Conservation (phyloP, 2,797 vertebrate species). For the Iguana delicatissima region DNA sequence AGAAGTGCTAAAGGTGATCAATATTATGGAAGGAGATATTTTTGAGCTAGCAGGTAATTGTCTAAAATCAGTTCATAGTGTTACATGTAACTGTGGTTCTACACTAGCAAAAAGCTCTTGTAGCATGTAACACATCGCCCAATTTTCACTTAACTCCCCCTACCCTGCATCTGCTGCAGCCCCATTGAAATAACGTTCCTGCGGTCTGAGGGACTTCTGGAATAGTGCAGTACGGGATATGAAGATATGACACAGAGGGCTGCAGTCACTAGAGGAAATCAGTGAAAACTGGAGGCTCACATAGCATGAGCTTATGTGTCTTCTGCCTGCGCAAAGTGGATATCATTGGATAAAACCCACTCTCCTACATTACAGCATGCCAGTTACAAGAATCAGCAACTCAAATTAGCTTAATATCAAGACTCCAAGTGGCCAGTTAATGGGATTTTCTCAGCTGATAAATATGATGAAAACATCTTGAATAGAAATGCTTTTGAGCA, state of each 20-base stretch:
- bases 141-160: not conserved
- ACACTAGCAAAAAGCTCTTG: not conserved
- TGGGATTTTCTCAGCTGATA: not conserved
- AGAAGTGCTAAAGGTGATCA: no score
- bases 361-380: not conserved
- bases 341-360: not conserved
- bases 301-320: not conserved
- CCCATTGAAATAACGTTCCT: not conserved
- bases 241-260: not conserved
- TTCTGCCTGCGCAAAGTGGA: not conserved
- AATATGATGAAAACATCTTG: not conserved
- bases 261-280: not conserved
- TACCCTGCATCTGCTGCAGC: not conserved
- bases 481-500: not conserved
- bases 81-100: not conserved
- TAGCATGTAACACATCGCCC: not conserved
- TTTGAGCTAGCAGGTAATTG: no score
- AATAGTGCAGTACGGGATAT: no score
- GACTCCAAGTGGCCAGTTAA: not conserved
- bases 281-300: not conserved
- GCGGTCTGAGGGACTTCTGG: not conserved
- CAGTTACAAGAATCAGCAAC: not conserved
- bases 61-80: no score
- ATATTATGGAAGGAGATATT: no score
- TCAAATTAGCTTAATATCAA: not conserved